Base-by-base conservation (phyloP, 2,797 vertebrate species). In the Hoplostethus mediterraneus region DNA sequence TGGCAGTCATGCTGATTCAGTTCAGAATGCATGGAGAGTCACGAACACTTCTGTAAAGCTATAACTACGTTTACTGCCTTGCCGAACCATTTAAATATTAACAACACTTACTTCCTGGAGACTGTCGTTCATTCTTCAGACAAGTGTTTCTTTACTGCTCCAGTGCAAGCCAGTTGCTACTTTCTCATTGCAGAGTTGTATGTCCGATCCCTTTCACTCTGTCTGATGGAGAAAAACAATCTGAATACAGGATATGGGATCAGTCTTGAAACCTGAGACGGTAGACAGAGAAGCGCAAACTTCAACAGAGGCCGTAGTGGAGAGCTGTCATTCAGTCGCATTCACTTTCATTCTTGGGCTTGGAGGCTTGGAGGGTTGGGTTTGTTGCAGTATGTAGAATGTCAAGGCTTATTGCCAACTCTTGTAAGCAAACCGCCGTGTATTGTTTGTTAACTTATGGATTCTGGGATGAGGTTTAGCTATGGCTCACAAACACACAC, bases 61-160 rank as follows among this genome's bases (percentile, higher is more conserved):
- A 65, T 58, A 53, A 40, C 3, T 25, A 2, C 61, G 67, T 75
- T 64, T 48, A 5, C 13, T 67, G 49, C 17, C 45, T 70, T 67
- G 28, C 38, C 62, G 4, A 53, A 38, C 1, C 11, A 12, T 67
- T 47, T n/a, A 54, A 62, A 33, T 48, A 52, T 57, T 85, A 75
- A 63, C 60, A 82, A 55, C 71, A 92, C 92, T 91, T 89, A 93
- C 92, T 83, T 91, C 87, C 82, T 82, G 67, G 10, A 78, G 58
- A 13, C 61, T 36, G 73, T 56, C 11, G 47, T 38, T 81, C 90
- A 90, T 91, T 83, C 63, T 85, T 63, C 58, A 51, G 62, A 12
- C 1, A 11, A 28, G 28, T 71, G 47, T 58, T 38, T 64, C 25
- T 58, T 56, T 48, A 10, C 31, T 0, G 5, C 11, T 71, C 38